Base-by-base conservation (phyloP, 2,888 invertebrate genomes). In the Lasiommata megera region DNA sequence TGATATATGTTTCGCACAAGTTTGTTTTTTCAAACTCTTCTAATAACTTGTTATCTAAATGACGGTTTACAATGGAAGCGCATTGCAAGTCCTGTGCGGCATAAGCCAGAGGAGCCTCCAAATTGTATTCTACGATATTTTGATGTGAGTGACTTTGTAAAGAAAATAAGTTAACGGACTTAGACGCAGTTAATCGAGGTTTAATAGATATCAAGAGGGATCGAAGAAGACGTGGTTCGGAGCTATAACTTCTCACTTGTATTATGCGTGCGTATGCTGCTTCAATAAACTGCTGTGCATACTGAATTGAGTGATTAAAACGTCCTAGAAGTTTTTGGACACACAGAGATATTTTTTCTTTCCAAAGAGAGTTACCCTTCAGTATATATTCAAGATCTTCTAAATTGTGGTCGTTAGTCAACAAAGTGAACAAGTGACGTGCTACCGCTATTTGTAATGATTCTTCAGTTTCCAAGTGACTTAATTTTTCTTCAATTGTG, bases 271-370 rank as follows among this genome's bases (percentile, higher is more conserved):
- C 67, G 40, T 76, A 75, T 0, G 76, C 76, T 0, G 73, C 67
- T 51, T 78, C 71, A 11, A 84, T 69, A 1, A 76, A 59, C 8
- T 70, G 63, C 8, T 73, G 68, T 0, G 74, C 73, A 58, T 84
- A 85, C 55, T 84, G 82, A 9, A 73, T 69, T 1, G 85, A 80
- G 55, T 80, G 74, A 0, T 75, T 50, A 1, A 80, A 76, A n/a
- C 66, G 70, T 0, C 80, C 82, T 1, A 75, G 62, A 6, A 84
- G 58, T 7, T 63, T 63, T 7, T 72, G 69, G 6, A 80, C 73
- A 34, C 73, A 70, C 0, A 53, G 53, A 0, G 72, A 67, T 1
- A 82, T 48, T 59, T 79, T 82, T 14, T 76, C 67, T 0, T 61
- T 16, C 78, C 79, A 80, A 0, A 66, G 61, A 1, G 77, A 38